Base-by-base conservation (phyloP, 2,113 vertebrate species). In the Mesocricetus auratus region DNA sequence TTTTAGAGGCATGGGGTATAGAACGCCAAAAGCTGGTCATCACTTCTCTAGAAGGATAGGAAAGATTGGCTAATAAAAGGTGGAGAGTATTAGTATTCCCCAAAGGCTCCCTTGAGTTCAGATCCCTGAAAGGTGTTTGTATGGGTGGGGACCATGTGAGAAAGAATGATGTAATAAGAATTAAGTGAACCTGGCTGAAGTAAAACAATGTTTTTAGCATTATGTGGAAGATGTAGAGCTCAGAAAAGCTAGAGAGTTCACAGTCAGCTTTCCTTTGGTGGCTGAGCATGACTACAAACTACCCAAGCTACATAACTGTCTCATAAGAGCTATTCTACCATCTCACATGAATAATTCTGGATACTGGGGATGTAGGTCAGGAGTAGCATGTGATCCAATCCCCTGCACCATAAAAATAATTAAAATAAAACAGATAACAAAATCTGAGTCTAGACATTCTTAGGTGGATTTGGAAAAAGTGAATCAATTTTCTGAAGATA, bases 1-100 rank as follows among this genome's bases (percentile, higher is more conserved):
- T 68, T 90, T 95, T 89, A 89, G 56, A 87, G 79, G 64, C 36
- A 93, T 97, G 53, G 42, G 60, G 66, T 93, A 22, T 82, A 90
- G 89, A 95, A 96, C 94, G 79, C 7, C 74, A 97, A 95, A 94
- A 97, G 83, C 31, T 93, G 71, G 79, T 93, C 90, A 96, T 90
- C n/a, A 62, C 90, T 94, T 88, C 56, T 90, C 60, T 3, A 77
- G 53, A 97, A 85, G 58, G 50, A 89, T 22, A 94, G 69, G 5
- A 82, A 45, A 95, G 33, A 74, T 22, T 73, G 53, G 24, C 21
- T 45, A 75, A 47, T 77, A 53, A 71, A 71, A 90, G 53, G 9
- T 75, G 71, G 85, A 29, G 73, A 10, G 19, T 74, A 90, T 96
- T 36, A 87, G 45, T 69, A 95, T 93, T n/a, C 75, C 29, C 33